phyloP scores from a whole-genome alignment of 2,113 vertebrate species.

The Halichoerus grypus region DNA sequence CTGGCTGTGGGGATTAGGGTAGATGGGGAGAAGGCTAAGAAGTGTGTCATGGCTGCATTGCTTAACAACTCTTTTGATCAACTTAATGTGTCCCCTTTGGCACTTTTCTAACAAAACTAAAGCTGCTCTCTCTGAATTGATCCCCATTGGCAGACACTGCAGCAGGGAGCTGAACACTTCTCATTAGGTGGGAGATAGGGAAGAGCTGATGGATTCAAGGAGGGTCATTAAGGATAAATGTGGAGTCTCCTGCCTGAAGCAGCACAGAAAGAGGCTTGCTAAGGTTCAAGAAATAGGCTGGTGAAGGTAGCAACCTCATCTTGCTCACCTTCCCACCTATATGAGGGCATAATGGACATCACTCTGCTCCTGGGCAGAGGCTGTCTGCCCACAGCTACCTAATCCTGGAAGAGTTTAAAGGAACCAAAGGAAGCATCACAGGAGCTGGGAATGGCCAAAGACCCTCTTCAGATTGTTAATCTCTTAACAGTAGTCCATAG shows the following conservation, averaged over 20 bases:
- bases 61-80: background rate
- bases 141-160: background rate
- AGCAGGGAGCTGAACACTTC: background rate
- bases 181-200: background rate
- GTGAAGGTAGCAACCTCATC: background rate
- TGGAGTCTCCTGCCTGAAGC: background rate
- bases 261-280: background rate
- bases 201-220: background rate
- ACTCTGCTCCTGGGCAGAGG: background rate
- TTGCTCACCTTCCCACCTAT: background rate
- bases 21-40: background rate
- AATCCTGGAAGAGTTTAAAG: background rate
- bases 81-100: background rate
- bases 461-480: background rate
- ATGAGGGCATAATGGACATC: background rate
- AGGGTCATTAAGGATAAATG: background rate
- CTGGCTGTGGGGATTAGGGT: rapidly evolving
- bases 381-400: background rate
- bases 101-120: constrained; percentile 37
- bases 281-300: background rate
- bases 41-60: background rate
- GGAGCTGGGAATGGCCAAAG: background rate
- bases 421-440: background rate
- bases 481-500: background rate
- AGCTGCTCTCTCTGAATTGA: background rate